Base-by-base conservation (phyloP, 92 coral and sea anemone species). In the Porites lobata region DNA sequence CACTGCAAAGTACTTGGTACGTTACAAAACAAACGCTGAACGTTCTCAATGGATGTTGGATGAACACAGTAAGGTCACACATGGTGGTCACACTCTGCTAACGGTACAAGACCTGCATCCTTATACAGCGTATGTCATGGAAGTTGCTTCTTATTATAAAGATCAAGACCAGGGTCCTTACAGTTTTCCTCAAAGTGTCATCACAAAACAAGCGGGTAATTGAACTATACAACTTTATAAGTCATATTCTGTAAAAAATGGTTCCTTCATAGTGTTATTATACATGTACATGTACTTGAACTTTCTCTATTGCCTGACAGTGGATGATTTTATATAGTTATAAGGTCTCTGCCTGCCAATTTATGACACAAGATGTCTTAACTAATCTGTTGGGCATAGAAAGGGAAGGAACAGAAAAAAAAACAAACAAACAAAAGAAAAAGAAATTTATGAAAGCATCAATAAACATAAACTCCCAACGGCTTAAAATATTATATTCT, bases 141-240 rank as follows among this genome's bases (percentile, higher is more conserved):
- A 93, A 67, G 91, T 95, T n/a, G 93, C 96, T 19, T 77, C 98
- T 21, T 21, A 66, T 18, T 94, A 93, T 72, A 77, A 74, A 56
- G 92, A 95, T 22, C 91, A 79, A 7, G 96, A 93, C 20, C 65
- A 57, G 9, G 98, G 96, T 7, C 94, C 93, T 6, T 93, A 92
- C 59, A 95, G 98, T 77, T 58, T 83, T 6, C 91, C 93, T 4
- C 57, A 86, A 43, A 32, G 78, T 14, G 89, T 91, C 68, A 79
- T 73, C 2, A 95, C 98, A 11, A 63, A 66, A 43, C 90, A 95
- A 91, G 98, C 90, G 77, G 96, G 98, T 95, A 64, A 82, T 8
- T 15, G 38, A 72, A 7, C 38, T 10, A 67, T 20, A 38, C 59
- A 56, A 9, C 15, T 56, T 56, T 47, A 11, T 17, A 18, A 15